These are phyloP conservation scores for Congeria kusceri DNA, from an alignment of 2,888 invertebrate species.

Conservation along the genomic window DNA sequence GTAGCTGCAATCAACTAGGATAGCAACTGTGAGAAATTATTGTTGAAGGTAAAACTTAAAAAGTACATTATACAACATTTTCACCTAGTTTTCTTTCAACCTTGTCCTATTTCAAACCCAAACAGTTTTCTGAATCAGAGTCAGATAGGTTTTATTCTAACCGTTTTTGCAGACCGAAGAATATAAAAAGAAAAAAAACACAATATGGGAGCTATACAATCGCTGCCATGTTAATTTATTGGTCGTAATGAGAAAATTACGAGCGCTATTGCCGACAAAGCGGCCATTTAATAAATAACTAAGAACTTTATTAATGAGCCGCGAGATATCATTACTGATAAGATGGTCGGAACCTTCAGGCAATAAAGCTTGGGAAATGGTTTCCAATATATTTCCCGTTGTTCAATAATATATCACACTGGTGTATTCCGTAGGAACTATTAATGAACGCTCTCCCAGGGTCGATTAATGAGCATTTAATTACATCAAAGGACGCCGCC, in stretches of 20 bases:
- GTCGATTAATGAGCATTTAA: slow-evolving; percentile 38
- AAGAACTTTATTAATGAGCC: neutral
- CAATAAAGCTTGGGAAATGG: slow-evolving; percentile 1
- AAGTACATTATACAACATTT: neutral
- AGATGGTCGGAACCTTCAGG: neutral
- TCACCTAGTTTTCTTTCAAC: no score
- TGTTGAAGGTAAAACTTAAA: neutral
- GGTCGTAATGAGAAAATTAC: no score
- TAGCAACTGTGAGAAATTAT: neutral
- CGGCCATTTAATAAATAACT: neutral
- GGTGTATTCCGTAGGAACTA: slow-evolving; percentile 21
- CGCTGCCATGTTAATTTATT: no score
- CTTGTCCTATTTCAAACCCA: no score
- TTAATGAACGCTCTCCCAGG: slow-evolving; percentile 30
- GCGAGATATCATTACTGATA: neutral
- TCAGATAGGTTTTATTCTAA: no score
- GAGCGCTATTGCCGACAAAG: no score
- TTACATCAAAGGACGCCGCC: slow-evolving; percentile 24
- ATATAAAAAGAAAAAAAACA: no score
- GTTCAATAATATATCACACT: slow-evolving; percentile 17
- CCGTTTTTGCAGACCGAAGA: no score
- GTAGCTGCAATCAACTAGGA: neutral
- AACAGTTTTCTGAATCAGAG: no score
- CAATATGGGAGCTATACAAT: no score
- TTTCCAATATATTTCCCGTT: slow-evolving; percentile 19